Evolutionary conservation across 2,888 invertebrate genomes (phyloP), one percentile per base, ranked within the genome.

Genomic region (Dyspetes luteomarginatus): DNA sequence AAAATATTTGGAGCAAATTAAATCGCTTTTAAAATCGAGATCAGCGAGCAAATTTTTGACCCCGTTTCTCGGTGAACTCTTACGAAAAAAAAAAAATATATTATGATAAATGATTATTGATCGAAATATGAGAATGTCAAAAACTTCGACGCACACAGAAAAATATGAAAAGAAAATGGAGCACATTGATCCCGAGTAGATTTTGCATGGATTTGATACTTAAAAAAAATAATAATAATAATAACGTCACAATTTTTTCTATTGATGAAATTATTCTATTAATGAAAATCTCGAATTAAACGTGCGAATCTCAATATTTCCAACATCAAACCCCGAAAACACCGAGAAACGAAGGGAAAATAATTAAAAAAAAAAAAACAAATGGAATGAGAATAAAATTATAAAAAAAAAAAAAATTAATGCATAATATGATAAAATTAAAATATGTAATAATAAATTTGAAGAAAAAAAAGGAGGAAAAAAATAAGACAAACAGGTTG

Each of bases 131-230:
- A 36, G 36, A 36, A 36, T 12, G 36, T 36, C 12, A 12, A 2
- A 12, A 36, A 3, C 12, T 2, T n/a, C n/a, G n/a, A n/a, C n/a
- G n/a, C 30, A 58, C 12, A 30, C 45, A 15, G 12, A 28, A 28
- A n/a, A 48, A 9, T 22, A 60, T 48, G 48, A 30, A 45, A 19
- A 58, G 12, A 71, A 12, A 30, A 45, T 52, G 26, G 50, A 22
- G 15, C 26, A 43, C 5, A 71, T 9, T 64, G 58, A 64, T 74
- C 19, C 60, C 69, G 36, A 41, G 81, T 81, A 81, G 81, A 78
- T 81, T 81, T 81, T 81, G 69, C 81, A 81, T 75, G 75, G 65
- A 81, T 81, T 81, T 81, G 74, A 81, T 81, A 81, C 7, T 12
- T 36, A 36, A 36, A 36, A 36, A 36, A 36, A 0, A 9, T 12